Evolutionary conservation across 1,140 invertebrate genomes (phyloP), one percentile per base, ranked within the genome.

Genomic region (Bradysia coprophila): DNA sequence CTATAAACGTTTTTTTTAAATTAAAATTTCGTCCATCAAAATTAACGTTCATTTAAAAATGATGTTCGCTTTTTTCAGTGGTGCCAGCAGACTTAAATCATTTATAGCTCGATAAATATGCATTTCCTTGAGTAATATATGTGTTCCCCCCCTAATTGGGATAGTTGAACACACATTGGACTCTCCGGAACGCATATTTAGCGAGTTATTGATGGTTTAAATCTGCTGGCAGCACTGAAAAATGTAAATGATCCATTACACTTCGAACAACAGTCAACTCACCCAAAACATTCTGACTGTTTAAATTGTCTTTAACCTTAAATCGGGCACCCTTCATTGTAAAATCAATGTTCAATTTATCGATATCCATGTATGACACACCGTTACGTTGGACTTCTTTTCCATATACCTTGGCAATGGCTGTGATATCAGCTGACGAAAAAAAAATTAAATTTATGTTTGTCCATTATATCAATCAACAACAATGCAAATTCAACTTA

Each of bases 231-330:
- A n/a, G n/a, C n/a, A n/a, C n/a, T n/a, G n/a, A 37, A 37, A 37
- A 28, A 8, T 28, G 24, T 28, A 28, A 28, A 28, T 28, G 24
- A 8, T 28, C 24, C 6, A 28, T 28, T 37, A 19, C 9, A 15
- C 16, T 9, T 36, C 22, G 18, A 45, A 32, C 6, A 41, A 23
- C 6, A 43, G 4, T 19, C 20, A 21, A 45, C 43, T 58, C 65
- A 69, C 79, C 78, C 49, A 84, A 76, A 34, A 84, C 71, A 46
- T 78, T 81, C 52, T 79, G 73, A 24, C 73, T 69, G 52, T 82
- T 83, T 33, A 81, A 59, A 1, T 73, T 65, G 48, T 84, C 80
- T 41, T 67, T 61, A 13, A 84, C 71, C 46, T 73, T 72, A 58
- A 84, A 82, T 50, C 75, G 61, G 2, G 78, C 73, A 31, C 72